phyloP scores from a whole-genome alignment of 2,888 invertebrate genomes.

The Caenorhabditis doughertyi region DNA sequence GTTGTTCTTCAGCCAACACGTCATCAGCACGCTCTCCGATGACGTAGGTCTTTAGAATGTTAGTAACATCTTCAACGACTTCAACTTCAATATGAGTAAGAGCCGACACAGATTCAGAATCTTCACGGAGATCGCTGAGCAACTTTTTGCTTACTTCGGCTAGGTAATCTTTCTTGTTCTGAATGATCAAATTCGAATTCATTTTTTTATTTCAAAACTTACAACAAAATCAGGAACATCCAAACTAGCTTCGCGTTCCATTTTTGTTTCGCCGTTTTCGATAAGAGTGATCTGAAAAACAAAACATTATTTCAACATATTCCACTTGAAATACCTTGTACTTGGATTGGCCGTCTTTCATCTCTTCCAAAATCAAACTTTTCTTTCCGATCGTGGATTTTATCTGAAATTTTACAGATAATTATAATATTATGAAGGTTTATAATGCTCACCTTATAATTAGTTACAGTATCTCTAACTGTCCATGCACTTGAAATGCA shows the following conservation, averaged over 20 bases:
- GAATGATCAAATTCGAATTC: neutral
- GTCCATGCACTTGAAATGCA: slow-evolving; percentile 79
- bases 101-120: slow-evolving; percentile 76
- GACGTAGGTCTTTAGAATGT: slow-evolving; percentile 82
- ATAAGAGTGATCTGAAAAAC: slow-evolving; percentile 71
- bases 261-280: slow-evolving; percentile 81
- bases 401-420: slow-evolving; percentile 66
- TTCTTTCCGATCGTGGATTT: slow-evolving; percentile 79
- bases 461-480: slow-evolving; percentile 80
- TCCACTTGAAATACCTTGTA: slow-evolving; percentile 58
- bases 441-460: slow-evolving; percentile 75
- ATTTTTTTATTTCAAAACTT: slow-evolving; percentile 24
- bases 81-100: slow-evolving; percentile 81
- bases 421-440: neutral
- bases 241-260: slow-evolving; percentile 78
- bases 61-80: slow-evolving; percentile 81
- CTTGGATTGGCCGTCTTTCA: slow-evolving; percentile 73
- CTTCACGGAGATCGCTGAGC: slow-evolving; percentile 67
- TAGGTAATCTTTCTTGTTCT: slow-evolving; percentile 76
- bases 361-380: slow-evolving; percentile 76
- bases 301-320: neutral
- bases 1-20: slow-evolving; percentile 67
- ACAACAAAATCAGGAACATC: slow-evolving; percentile 79
- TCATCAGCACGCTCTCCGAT: slow-evolving; percentile 80
- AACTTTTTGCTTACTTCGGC: slow-evolving; percentile 73